These are phyloP conservation scores for Upupa epops DNA, from an alignment of 2,113 vertebrate species.

Conservation along the genomic window DNA sequence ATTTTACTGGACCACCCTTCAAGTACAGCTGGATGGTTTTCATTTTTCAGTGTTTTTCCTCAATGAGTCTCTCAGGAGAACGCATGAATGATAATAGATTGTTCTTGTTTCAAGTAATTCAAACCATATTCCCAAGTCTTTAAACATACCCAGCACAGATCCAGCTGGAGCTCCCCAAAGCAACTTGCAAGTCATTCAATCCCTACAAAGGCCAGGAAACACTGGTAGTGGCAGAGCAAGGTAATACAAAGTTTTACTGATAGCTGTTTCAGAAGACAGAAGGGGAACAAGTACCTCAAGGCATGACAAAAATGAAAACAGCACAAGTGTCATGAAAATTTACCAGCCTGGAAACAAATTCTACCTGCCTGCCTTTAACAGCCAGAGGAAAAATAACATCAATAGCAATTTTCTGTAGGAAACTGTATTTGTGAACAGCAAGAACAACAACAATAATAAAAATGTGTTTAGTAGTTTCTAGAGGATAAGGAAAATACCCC, in stretches of 20 bases:
- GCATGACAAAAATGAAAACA: neutral
- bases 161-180: slow-evolving; percentile 32
- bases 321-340: neutral
- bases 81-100: slow-evolving; percentile 31
- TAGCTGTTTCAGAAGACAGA: neutral
- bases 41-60: slow-evolving; percentile 10
- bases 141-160: neutral
- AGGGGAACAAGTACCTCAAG: neutral
- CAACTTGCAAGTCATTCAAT: slow-evolving; percentile 11
- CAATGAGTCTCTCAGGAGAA: slow-evolving; percentile 20
- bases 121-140: slow-evolving; percentile 35
- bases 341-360: neutral
- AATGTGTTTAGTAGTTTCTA: too few species aligned
- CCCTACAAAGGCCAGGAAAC: neutral
- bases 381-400: neutral
- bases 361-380: neutral
- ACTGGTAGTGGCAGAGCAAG: neutral
- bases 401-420: neutral
- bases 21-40: neutral
- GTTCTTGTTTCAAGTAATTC: slow-evolving; percentile 50
- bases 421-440: neutral
- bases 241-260: neutral
- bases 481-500: too few species aligned
- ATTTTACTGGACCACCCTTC: slow-evolving; percentile 42
- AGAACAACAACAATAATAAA: neutral